Evolutionary conservation across 1,140 invertebrate species (phyloP).

Genomic region (Bombus superbus): DNA sequence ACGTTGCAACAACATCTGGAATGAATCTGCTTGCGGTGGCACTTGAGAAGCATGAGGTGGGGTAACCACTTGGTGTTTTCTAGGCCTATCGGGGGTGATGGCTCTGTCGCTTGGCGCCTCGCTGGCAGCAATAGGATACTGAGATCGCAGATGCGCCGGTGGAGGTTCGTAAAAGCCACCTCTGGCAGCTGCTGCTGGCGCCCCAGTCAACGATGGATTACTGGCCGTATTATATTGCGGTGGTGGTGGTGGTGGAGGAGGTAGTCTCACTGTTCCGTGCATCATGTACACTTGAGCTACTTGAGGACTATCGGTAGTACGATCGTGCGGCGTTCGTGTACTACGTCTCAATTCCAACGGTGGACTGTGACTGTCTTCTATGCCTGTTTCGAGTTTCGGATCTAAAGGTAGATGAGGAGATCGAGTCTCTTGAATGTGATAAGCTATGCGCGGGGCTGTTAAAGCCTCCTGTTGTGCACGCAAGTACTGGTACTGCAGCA

Average conservation of each 20-base stretch:
- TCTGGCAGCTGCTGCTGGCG: conserved; percentile 69
- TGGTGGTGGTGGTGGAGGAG: conserved; percentile 75
- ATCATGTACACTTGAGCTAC: conserved; percentile 88
- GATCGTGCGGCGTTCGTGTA: conserved; percentile 87
- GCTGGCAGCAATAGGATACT: conserved; percentile 80
- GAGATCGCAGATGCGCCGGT: conserved; percentile 85
- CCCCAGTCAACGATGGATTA: conserved; percentile 68
- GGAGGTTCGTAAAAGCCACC: conserved; percentile 85
- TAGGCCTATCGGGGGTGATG: conserved; percentile 82
- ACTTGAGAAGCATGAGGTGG: conserved; percentile 90
- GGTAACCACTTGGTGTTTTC: conserved; percentile 84
- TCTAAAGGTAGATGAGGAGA: conserved; percentile 79
- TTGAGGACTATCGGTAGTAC: conserved; percentile 90
- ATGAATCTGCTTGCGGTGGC: conserved; percentile 89
- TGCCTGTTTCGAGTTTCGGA: conserved; percentile 84
- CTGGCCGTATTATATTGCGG: conserved; percentile 76
- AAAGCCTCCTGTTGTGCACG: conserved; percentile 86
- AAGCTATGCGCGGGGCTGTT: conserved; percentile 81
- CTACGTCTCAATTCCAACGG: conserved; percentile 88
- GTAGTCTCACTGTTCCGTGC: conserved; percentile 80
- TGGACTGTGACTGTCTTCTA: conserved; percentile 87
- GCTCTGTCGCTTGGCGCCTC: conserved; percentile 82
- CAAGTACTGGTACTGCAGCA: conserved; percentile 89
- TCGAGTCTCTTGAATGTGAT: conserved; percentile 79
- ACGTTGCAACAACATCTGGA: conserved; percentile 90